phyloP scores from a whole-genome alignment of 2,797 vertebrate species.

The Mus spretus region DNA sequence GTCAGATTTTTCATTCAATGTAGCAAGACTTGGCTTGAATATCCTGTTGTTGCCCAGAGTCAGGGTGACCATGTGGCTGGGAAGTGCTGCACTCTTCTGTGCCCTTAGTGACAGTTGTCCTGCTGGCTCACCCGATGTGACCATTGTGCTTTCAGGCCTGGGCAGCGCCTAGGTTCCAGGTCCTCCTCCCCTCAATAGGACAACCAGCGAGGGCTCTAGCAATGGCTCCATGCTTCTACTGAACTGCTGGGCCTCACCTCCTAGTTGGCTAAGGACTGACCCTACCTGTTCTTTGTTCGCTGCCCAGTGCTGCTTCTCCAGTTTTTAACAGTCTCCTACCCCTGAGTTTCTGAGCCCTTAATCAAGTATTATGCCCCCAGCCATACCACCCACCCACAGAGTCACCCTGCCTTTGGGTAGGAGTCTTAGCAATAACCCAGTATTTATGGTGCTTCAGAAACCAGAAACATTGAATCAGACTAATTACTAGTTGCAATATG shows the following conservation, averaged over 20 bases:
- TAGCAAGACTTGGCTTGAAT: not conserved
- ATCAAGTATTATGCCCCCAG: not conserved
- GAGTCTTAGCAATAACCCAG: not conserved
- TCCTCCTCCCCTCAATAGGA: not conserved
- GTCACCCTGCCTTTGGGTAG: not conserved
- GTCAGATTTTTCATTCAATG: conserved; percentile 18
- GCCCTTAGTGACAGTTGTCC: not conserved
- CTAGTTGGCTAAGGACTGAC: not conserved
- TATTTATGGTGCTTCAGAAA: not conserved
- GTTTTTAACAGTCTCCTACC: not conserved
- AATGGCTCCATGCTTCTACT: not conserved
- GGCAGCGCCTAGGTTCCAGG: not conserved
- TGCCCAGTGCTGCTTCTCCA: not conserved
- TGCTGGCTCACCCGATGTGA: not conserved
- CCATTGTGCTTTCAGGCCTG: not conserved
- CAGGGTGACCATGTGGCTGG: not conserved
- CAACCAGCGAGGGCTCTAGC: not conserved
- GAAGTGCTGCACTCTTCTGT: not conserved
- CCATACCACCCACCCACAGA: not conserved
- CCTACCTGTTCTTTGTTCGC: not conserved
- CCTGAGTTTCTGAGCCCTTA: not conserved
- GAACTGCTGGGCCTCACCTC: not conserved
- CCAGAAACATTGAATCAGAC: not conserved
- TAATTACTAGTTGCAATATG: not conserved
- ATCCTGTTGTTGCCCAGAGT: not conserved